phyloP scores from a whole-genome alignment of 2,888 invertebrate species.

The Epistrophella euchroma region DNA sequence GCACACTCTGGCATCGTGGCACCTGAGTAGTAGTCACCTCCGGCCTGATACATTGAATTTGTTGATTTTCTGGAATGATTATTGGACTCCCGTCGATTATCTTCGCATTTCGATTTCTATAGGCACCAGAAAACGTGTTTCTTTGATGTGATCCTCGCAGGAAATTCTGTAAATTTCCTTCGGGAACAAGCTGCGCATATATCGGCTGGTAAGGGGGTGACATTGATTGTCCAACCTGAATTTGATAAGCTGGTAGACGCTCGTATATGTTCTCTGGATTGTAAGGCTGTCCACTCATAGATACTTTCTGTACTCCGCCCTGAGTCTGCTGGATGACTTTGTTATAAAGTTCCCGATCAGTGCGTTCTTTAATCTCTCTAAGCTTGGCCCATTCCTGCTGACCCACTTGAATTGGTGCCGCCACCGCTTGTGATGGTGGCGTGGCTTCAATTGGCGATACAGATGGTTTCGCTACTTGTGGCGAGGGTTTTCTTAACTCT shows the following conservation, averaged over 20 bases:
- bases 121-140: constrained; percentile 81
- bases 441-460: constrained; percentile 62
- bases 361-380: constrained; percentile 82
- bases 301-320: constrained; percentile 10
- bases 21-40: constrained; percentile 69
- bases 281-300: constrained; percentile 30
- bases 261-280: constrained; percentile 81
- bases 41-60: constrained; percentile 21
- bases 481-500: constrained; percentile 43
- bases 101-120: constrained; percentile 79
- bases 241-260: constrained; percentile 77
- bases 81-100: constrained; percentile 79
- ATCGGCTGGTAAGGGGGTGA: constrained; percentile 65
- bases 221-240: constrained; percentile 63
- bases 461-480: constrained; percentile 48
- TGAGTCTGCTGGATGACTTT: constrained; percentile 80
- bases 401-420: constrained; percentile 75
- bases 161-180: constrained; percentile 77
- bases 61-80: constrained; percentile 63
- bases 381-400: constrained; percentile 81
- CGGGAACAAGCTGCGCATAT: constrained; percentile 73
- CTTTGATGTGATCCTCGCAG: constrained; percentile 81
- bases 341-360: constrained; percentile 81
- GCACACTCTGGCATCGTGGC: constrained; percentile 82
- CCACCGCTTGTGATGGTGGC: constrained; percentile 31